Conservation (phyloP, 2,888 invertebrate genomes). For the Marronus borbonicus region DNA sequence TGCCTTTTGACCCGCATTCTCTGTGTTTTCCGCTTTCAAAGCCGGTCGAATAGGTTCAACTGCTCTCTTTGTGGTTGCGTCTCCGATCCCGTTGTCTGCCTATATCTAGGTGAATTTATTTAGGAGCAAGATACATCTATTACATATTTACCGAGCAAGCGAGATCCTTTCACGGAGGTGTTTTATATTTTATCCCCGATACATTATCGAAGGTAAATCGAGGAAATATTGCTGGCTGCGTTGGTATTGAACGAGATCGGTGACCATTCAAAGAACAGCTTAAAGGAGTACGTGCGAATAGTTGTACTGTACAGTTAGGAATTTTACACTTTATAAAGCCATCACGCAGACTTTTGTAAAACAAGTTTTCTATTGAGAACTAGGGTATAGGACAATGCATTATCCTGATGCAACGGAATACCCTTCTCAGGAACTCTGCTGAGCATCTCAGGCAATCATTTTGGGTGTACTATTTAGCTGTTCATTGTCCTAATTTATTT, state of each 20-base stretch:
- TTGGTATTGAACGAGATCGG: not conserved
- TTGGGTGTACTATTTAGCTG: too few species aligned
- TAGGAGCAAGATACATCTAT: conserved; percentile 36
- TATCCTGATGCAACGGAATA: too few species aligned
- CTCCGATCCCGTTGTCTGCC: conserved; percentile 34
- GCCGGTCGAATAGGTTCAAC: conserved; percentile 41
- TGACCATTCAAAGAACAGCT: not conserved
- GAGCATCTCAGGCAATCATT: too few species aligned
- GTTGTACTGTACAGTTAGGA: not conserved
- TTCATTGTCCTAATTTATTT: too few species aligned
- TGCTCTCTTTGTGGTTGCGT: conserved; percentile 38
- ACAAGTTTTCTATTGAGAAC: too few species aligned
- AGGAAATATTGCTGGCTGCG: not conserved
- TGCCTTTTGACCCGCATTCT: conserved; percentile 46
- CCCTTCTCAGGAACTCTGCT: too few species aligned
- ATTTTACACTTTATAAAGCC: not conserved
- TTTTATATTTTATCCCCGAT: conserved; percentile 7
- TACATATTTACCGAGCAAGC: conserved; percentile 17
- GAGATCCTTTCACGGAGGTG: conserved; percentile 10
- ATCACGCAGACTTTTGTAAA: too few species aligned
- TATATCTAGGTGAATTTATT: conserved; percentile 38
- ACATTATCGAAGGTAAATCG: conserved; percentile 3
- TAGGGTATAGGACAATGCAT: too few species aligned
- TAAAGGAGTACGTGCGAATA: not conserved
- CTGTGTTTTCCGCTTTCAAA: conserved; percentile 40